A percentile compares a stretch with the other conserved stretches of the same genome.
Evolutionary conservation across 2,797 vertebrate species (phyloP).

Genomic region (Acipenser transmontanus): DNA sequence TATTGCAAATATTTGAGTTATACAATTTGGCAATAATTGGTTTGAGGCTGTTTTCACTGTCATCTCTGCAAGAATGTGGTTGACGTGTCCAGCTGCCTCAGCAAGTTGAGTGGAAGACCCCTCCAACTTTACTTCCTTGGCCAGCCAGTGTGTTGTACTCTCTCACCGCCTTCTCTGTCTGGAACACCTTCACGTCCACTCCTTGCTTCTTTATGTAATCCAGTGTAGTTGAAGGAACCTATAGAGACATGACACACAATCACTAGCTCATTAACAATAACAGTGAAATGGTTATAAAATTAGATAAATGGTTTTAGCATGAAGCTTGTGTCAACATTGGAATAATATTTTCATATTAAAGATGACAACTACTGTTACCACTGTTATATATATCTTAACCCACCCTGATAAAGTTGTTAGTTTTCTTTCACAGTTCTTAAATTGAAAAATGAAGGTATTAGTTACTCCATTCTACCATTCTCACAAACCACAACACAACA

Average conservation of each 20-base stretch:
- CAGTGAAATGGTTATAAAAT: too few species aligned
- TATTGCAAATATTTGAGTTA: background rate
- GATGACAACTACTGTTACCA: background rate
- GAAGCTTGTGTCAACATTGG: too few species aligned
- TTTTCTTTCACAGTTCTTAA: too few species aligned
- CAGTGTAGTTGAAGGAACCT: conserved; percentile 80
- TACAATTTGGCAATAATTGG: conserved; percentile 1
- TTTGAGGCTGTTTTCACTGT: background rate
- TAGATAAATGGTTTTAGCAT: too few species aligned
- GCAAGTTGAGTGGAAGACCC: conserved; percentile 91
- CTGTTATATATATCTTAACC: too few species aligned
- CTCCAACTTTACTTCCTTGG: conserved; percentile 74
- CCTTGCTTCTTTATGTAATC: conserved; percentile 74
- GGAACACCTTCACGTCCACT: conserved; percentile 70
- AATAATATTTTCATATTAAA: background rate
- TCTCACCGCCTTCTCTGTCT: conserved; percentile 77
- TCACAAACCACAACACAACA: too few species aligned
- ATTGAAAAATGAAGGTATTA: too few species aligned
- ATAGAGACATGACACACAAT: background rate
- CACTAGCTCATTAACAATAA: too few species aligned
- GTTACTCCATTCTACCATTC: too few species aligned
- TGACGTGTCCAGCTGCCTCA: conserved; percentile 40
- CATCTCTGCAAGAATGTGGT: background rate
- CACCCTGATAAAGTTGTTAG: too few species aligned
- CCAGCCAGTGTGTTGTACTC: conserved; percentile 78